Percentiles rank a stretch among this genome's conserved stretches.
Evolutionary conservation across 2,888 invertebrate species (phyloP).

Genomic region (Cybosia mesomella): DNA sequence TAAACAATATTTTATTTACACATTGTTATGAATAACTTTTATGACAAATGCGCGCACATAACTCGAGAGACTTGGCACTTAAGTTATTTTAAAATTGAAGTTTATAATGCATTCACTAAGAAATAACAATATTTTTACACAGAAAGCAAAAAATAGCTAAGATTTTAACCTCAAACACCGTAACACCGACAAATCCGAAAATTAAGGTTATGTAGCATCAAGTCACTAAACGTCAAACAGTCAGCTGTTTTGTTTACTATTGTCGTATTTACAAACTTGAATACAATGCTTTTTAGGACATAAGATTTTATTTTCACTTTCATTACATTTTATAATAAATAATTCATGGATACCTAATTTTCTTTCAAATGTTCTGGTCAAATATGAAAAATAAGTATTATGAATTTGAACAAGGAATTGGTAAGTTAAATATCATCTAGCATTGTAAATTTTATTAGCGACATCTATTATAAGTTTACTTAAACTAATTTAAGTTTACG

Average conservation of each 20-base stretch:
- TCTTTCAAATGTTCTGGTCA: too few species aligned
- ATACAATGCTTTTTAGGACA: neutral
- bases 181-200: too few species aligned
- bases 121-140: slow-evolving; percentile 25
- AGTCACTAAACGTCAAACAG: slow-evolving; percentile 30
- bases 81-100: slow-evolving; percentile 2
- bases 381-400: too few species aligned
- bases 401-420: too few species aligned
- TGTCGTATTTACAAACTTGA: slow-evolving; percentile 7
- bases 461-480: neutral
- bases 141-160: slow-evolving; percentile 28
- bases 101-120: neutral
- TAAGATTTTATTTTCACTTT: too few species aligned
- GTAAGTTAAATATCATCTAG: too few species aligned
- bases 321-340: too few species aligned
- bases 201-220: slow-evolving; percentile 45
- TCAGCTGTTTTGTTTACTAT: slow-evolving; percentile 38
- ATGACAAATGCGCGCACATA: slow-evolving; percentile 25
- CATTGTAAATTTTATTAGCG: neutral
- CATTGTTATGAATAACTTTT: slow-evolving; percentile 37
- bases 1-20: slow-evolving; percentile 46
- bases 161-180: slow-evolving; percentile 49
- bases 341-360: too few species aligned
- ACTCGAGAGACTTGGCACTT: slow-evolving; percentile 28
- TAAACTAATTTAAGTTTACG: neutral